Conservation (phyloP, 2,113 vertebrate species). For the Ovis canadensis region DNA sequence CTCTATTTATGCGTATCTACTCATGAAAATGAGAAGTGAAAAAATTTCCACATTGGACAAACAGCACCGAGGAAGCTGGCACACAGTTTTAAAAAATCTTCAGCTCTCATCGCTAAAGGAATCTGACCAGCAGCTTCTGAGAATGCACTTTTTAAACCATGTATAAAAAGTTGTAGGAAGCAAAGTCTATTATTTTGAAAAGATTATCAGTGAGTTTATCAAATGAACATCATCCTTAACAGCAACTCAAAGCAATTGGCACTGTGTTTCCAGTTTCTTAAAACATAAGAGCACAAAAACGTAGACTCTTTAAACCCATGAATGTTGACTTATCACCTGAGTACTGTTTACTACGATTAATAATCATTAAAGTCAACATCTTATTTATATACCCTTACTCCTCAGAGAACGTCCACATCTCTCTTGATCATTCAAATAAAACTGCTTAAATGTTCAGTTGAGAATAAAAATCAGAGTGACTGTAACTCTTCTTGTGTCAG, state of each 20-base stretch:
- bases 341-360: background rate
- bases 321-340: slow-evolving; percentile 22
- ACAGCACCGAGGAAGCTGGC: background rate
- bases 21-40: background rate
- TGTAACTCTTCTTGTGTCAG: background rate
- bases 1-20: background rate
- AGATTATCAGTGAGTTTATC: background rate
- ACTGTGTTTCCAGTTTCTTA: slow-evolving; percentile 55
- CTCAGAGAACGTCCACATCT: background rate
- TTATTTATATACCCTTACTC: background rate
- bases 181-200: background rate
- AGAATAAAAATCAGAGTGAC: background rate
- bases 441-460: background rate
- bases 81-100: background rate
- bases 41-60: background rate
- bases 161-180: background rate
- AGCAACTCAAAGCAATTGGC: background rate
- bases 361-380: background rate
- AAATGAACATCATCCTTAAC: background rate
- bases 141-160: background rate
- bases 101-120: background rate
- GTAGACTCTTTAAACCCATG: background rate
- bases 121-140: background rate
- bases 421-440: background rate
- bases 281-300: background rate